Evolutionary conservation across 53 echinoderm and acorn worm species (phyloP), one percentile per base, ranked within the genome.

Genomic region (Astropecten irregularis): DNA sequence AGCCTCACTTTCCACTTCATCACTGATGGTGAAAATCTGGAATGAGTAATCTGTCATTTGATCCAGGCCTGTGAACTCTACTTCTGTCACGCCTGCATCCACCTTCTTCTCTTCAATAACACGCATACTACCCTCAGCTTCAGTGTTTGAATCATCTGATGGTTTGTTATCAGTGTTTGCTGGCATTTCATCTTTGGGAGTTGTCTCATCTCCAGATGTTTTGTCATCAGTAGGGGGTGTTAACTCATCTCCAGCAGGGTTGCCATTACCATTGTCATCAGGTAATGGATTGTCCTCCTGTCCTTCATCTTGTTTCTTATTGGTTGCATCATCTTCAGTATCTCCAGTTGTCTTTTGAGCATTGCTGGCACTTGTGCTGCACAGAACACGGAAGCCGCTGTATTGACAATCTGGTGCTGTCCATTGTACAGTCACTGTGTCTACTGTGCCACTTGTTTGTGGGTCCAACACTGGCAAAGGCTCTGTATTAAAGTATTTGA

Each of bases 61-160:
- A 13, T 86, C 65, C 34, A 95, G 64, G 29, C 87, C 89, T 31
- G 71, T 54, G 71, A 94, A 94, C 53, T 83, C 88, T 46, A 90
- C 86, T 9, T 52, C 73, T 16, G 85, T 86, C 9, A 59, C 71
- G 11, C 89, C 87, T 13, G 87, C 70, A 27, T 42, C 73, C 31
- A 94, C 51, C 32, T 68, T 69, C 56, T 89, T 60, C 58, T 84
- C 69, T 18, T 57, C 79, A 26, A 85, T 69, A 7, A 59, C 10
- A 9, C 50, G 48, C 39, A 38, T 69, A n/a, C 30, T 36, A 14
- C 49, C 84, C 18, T 73, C 56, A 49, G 84, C 39, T 22, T 34
- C 3, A 15, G 52, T 25, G 27, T 19, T 46, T 4, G 71, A 56
- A 40, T 71, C 71, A 30, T 29, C 20, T 29, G 61, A 31, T 0